Evolutionary conservation across 2,888 invertebrate species (phyloP).

Genomic region (Tetragonula carbonaria): DNA sequence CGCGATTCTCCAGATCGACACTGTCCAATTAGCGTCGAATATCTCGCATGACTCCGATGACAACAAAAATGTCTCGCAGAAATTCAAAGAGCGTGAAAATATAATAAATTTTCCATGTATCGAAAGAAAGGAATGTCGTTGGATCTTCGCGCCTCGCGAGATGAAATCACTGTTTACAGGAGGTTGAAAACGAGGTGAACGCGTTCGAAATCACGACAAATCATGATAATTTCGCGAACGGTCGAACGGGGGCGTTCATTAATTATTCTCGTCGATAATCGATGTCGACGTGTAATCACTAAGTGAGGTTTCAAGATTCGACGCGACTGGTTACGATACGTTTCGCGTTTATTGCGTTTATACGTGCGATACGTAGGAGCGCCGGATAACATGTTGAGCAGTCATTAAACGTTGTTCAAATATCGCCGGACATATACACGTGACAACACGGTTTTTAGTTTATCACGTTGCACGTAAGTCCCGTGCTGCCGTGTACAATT

Average conservation of each 20-base stretch:
- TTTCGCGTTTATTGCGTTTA: constrained; percentile 29
- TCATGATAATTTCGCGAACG: constrained; percentile 21
- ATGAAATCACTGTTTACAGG: too few relatives aligned
- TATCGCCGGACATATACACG: background rate
- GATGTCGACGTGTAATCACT: constrained; percentile 36
- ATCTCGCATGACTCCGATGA: too few relatives aligned
- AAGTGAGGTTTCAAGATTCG: constrained; percentile 34
- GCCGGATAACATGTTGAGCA: background rate
- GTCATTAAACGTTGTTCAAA: constrained; percentile 7
- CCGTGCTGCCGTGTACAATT: background rate
- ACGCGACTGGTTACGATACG: constrained; percentile 12
- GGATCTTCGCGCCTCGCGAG: too few relatives aligned
- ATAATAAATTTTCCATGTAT: background rate
- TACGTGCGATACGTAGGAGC: background rate
- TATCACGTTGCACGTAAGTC: too few relatives aligned
- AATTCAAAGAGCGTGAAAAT: too few relatives aligned
- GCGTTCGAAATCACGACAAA: constrained; percentile 7
- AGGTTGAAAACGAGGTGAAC: background rate
- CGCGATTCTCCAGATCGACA: too few relatives aligned
- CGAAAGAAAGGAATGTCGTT: background rate
- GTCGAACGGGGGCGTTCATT: constrained; percentile 24
- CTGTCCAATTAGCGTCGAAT: too few relatives aligned
- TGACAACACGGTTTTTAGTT: background rate
- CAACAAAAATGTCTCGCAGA: too few relatives aligned
- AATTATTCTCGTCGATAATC: constrained; percentile 48